Percentiles rank a stretch among this genome's conserved stretches.
These are phyloP conservation scores for Eutolmus rufibarbis DNA, from an alignment of 2,888 invertebrate species.

Conservation along the genomic window DNA sequence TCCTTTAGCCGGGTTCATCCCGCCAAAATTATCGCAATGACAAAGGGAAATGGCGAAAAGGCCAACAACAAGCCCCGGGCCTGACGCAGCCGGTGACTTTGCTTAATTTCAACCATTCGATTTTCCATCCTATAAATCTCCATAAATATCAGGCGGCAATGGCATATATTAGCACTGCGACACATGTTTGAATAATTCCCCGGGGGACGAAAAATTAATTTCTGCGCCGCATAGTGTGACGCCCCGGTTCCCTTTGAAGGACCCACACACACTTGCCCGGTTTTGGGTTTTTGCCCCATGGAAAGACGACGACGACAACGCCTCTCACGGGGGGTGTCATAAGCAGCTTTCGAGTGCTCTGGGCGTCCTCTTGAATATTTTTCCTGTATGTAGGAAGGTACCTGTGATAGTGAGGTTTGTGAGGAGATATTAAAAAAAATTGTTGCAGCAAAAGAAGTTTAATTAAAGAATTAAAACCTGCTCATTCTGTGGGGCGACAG, in stretches of 20 bases:
- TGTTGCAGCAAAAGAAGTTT: neutral
- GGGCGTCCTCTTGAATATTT: neutral
- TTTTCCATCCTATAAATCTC: slow-evolving; percentile 40
- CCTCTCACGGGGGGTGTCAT: neutral
- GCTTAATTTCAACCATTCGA: slow-evolving; percentile 29
- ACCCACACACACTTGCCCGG: neutral
- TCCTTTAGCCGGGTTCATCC: neutral
- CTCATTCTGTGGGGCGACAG: neutral
- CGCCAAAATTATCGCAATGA: neutral
- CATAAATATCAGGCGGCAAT: slow-evolving; percentile 36
- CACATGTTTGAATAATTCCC: slow-evolving; percentile 39
- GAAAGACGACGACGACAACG: neutral
- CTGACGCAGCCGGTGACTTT: neutral
- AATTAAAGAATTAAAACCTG: slow-evolving; percentile 26
- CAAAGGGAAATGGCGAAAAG: neutral
- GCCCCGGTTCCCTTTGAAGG: neutral
- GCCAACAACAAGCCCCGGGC: neutral
- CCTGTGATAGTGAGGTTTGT: neutral
- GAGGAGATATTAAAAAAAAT: neutral
- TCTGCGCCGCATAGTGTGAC: neutral
- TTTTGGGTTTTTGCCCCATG: neutral
- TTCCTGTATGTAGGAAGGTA: neutral
- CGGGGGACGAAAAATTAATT: slow-evolving; percentile 31
- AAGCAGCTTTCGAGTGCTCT: neutral
- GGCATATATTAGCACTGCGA: slow-evolving; percentile 27